A percentile compares a stretch with the other conserved stretches of the same genome.
Conservation (phyloP, 1,140 invertebrate species). For the Sitodiplosis mosellana region DNA sequence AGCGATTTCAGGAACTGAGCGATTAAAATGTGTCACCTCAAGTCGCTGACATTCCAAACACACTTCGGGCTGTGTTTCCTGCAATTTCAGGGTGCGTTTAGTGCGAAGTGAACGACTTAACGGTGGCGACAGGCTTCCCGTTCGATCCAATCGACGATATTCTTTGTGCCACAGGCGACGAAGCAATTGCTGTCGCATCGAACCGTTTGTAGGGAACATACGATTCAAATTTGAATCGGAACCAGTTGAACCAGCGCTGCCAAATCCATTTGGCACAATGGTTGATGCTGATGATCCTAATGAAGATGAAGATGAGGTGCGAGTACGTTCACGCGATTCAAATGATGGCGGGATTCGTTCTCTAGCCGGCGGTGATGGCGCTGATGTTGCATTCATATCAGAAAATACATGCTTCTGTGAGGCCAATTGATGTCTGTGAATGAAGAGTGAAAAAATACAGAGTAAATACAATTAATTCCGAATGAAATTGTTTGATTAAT, state of each 20-base stretch:
- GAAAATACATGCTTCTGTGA: not conserved
- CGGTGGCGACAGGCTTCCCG: conserved; percentile 1
- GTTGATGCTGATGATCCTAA: not conserved
- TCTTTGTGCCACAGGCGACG: conserved; percentile 3
- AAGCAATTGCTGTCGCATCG: conserved; percentile 2
- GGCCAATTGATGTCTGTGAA: not conserved
- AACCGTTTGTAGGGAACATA: not conserved
- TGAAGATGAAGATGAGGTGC: no score
- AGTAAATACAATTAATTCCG: not conserved
- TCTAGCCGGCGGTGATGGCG: not conserved
- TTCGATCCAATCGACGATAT: not conserved
- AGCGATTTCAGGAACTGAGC: not conserved
- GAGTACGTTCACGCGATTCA: not conserved
- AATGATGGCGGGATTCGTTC: not conserved
- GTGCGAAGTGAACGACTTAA: not conserved
- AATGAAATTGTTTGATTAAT: no score
- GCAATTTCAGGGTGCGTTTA: no score
- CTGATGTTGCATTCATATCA: not conserved
- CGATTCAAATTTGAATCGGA: not conserved
- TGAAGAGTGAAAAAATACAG: not conserved
- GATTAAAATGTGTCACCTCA: not conserved
- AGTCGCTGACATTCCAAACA: not conserved
- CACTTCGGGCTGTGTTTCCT: not conserved
- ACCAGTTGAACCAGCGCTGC: not conserved
- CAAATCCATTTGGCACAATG: not conserved